Evolutionary conservation across 2,797 vertebrate genomes (phyloP).

Genomic region (Lithobates sylvaticus): DNA sequence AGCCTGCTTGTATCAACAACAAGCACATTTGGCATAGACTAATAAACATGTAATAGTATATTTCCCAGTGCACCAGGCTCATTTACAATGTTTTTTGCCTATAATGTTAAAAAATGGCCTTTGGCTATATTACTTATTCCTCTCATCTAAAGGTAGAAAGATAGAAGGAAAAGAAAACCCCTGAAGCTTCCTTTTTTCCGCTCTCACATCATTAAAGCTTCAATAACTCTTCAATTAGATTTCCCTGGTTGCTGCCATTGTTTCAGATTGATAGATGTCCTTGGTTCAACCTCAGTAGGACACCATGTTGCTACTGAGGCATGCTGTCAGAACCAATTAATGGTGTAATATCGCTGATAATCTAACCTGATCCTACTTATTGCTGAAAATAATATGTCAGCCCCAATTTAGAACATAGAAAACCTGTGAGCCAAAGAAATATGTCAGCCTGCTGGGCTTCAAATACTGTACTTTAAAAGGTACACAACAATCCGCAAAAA

Average conservation of each 20-base stretch:
- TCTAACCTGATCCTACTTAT: conserved; percentile 47
- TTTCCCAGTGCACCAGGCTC: conserved; percentile 55
- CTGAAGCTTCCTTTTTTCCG: conserved; percentile 76
- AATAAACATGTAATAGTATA: conserved; percentile 47
- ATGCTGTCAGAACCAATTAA: conserved; percentile 57
- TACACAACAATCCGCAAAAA: not conserved
- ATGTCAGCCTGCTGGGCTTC: not conserved
- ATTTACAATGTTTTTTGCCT: conserved; percentile 66
- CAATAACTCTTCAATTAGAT: conserved; percentile 85
- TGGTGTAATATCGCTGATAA: conserved; percentile 42
- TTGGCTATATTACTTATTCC: conserved; percentile 65
- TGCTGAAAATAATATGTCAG: conserved; percentile 54
- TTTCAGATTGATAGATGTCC: conserved; percentile 84
- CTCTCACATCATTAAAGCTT: conserved; percentile 83
- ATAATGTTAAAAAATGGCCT: conserved; percentile 65
- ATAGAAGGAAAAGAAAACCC: conserved; percentile 71
- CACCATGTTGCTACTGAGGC: conserved; percentile 65
- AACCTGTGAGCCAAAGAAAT: conserved; percentile 12
- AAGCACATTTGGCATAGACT: conserved; percentile 45
- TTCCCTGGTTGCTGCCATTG: conserved; percentile 75
- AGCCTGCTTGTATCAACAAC: conserved; percentile 13
- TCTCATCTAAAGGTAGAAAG: conserved; percentile 67
- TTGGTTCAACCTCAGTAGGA: conserved; percentile 80
- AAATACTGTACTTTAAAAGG: not conserved
- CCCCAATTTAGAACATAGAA: conserved; percentile 45